Percentiles rank a stretch among this genome's conserved stretches.
Evolutionary conservation across 2,797 vertebrate genomes (phyloP).

Genomic region (Leptodactylus fallax): DNA sequence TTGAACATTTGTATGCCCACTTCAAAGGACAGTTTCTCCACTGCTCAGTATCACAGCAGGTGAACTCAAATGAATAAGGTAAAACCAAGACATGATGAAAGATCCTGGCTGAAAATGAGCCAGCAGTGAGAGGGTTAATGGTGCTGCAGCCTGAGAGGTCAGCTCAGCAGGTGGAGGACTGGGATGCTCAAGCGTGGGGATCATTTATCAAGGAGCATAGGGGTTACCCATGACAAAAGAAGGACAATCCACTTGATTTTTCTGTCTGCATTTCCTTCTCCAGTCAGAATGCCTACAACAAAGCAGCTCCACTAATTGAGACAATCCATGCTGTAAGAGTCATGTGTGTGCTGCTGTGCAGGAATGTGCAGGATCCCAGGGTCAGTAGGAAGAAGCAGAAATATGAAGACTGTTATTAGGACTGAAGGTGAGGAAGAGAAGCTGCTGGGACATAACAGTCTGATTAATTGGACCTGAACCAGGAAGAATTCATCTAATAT

Average conservation of each 20-base stretch:
- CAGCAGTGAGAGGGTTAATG: slow-evolving; percentile 47
- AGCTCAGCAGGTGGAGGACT: slow-evolving; percentile 56
- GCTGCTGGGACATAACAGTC: not conserved
- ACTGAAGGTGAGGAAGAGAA: not conserved
- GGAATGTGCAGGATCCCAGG: not conserved
- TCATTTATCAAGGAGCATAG: slow-evolving; percentile 60
- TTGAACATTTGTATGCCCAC: not conserved
- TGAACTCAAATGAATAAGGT: slow-evolving; percentile 11
- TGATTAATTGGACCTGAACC: not conserved
- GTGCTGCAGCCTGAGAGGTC: slow-evolving; percentile 54
- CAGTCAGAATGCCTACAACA: slow-evolving; percentile 2
- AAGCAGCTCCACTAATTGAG: slow-evolving; percentile 2
- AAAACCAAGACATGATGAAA: slow-evolving; percentile 19
- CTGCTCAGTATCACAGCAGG: slow-evolving; percentile 5
- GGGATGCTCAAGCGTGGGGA: slow-evolving; percentile 38
- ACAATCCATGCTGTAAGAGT: not conserved
- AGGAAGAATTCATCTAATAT: not conserved
- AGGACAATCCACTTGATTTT: slow-evolving; percentile 57
- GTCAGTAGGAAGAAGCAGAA: not conserved
- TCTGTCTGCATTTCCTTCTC: slow-evolving; percentile 4
- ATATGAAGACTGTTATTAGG: not conserved
- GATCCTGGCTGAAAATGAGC: slow-evolving; percentile 23
- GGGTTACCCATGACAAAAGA: slow-evolving; percentile 60
- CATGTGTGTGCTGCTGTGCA: not conserved
- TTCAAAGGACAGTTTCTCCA: slow-evolving; percentile 5